These are phyloP conservation scores for Poeciliopsis retropinna DNA, from an alignment of 2,113 vertebrate species.

Conservation along the genomic window DNA sequence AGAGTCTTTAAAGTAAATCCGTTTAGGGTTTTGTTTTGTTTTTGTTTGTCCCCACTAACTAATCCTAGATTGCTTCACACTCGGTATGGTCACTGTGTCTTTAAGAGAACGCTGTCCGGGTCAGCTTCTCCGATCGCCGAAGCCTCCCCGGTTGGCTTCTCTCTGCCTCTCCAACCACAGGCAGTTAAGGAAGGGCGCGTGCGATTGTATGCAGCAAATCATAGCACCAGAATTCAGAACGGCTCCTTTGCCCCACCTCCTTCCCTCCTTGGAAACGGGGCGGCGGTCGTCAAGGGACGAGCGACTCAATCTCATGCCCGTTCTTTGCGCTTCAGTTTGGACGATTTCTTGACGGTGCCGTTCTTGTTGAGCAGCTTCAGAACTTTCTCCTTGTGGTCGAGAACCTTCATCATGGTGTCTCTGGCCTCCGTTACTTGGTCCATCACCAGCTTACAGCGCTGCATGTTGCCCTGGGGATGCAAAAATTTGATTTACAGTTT, in stretches of 20 bases:
- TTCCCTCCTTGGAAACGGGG: conserved; percentile 1
- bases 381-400: conserved; percentile 98
- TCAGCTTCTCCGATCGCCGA: conserved; percentile 14
- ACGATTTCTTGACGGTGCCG: conserved; percentile 92
- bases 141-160: conserved; percentile 22
- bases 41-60: conserved; percentile 21
- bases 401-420: conserved; percentile 98
- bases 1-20: background rate
- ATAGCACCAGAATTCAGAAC: conserved; percentile 72
- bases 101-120: conserved; percentile 18
- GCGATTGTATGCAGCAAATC: conserved; percentile 78
- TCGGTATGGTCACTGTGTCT: conserved; percentile 10
- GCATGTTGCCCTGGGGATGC: conserved; percentile 92
- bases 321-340: conserved; percentile 97
- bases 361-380: conserved; percentile 99
- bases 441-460: conserved; percentile 99
- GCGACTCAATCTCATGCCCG: conserved; percentile 79
- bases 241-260: conserved; percentile 27
- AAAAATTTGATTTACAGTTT: background rate
- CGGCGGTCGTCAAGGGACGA: background rate
- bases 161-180: conserved; percentile 22
- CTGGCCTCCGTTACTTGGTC: conserved; percentile 98
- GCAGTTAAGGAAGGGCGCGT: conserved; percentile 46
- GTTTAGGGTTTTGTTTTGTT: background rate
- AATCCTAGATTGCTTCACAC: conserved; percentile 27